Evolutionary conservation across 2,797 vertebrate genomes (phyloP).

Genomic region (Chloroceryle amazona): DNA sequence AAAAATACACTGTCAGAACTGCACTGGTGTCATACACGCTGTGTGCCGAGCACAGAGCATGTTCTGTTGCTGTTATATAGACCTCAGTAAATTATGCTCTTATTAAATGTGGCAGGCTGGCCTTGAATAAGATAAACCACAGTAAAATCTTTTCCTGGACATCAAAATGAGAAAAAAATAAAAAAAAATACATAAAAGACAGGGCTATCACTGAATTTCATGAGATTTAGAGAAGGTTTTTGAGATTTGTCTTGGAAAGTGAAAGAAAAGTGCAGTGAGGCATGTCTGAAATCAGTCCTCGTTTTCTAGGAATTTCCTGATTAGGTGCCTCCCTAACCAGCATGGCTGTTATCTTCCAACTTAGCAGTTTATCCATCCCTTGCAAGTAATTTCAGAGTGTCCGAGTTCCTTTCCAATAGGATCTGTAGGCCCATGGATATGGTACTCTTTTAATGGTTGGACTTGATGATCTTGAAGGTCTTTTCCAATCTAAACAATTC

Average conservation of each 20-base stretch:
- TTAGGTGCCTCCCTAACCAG: background rate
- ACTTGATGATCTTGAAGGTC: background rate
- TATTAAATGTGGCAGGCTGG: background rate
- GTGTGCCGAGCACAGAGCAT: background rate
- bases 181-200: background rate
- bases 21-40: background rate
- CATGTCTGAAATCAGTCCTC: background rate
- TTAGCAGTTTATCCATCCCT: background rate
- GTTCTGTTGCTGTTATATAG: background rate
- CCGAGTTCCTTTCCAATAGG: background rate
- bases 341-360: background rate
- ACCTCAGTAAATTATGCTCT: background rate
- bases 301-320: background rate
- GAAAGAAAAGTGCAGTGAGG: background rate
- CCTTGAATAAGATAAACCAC: background rate
- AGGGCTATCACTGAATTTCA: background rate
- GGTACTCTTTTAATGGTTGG: background rate
- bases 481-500: background rate
- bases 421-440: accelerated
- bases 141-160: background rate
- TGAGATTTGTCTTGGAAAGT: background rate
- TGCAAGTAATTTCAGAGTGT: background rate
- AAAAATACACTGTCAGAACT: background rate
- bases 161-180: background rate
- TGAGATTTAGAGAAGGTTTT: background rate